A percentile compares a stretch with the other conserved stretches of the same genome.
phyloP scores from a whole-genome alignment of 1,140 invertebrate genomes.

The Neodiprion lecontei region DNA sequence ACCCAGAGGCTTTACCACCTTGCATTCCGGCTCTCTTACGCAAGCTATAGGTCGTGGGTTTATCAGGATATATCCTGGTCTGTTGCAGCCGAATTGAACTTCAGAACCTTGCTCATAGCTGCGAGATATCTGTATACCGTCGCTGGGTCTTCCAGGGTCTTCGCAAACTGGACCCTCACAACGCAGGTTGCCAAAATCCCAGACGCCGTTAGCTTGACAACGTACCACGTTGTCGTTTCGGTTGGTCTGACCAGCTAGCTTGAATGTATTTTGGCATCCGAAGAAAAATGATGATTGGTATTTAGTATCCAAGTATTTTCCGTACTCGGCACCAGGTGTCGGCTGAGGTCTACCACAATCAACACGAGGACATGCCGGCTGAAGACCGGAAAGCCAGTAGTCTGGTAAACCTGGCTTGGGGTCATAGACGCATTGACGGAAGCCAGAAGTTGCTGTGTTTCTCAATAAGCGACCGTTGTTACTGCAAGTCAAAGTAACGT shows the following conservation, averaged over 20 bases:
- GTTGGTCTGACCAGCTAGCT: conserved; percentile 89
- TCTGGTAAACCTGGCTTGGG: conserved; percentile 87
- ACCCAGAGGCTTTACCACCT: conserved; percentile 90
- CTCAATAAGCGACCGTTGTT: conserved; percentile 78
- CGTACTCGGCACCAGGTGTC: conserved; percentile 92
- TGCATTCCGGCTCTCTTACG: conserved; percentile 90
- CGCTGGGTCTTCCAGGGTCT: conserved; percentile 92
- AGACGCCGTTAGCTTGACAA: conserved; percentile 90
- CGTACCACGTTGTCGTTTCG: conserved; percentile 91
- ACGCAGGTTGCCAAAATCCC: conserved; percentile 96
- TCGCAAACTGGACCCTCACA: conserved; percentile 96
- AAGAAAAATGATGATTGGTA: conserved; percentile 95
- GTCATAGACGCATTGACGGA: conserved; percentile 95
- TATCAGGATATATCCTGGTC: conserved; percentile 92
- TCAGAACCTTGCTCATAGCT: conserved; percentile 94
- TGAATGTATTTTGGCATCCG: conserved; percentile 95
- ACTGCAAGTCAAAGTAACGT: conserved; percentile 85
- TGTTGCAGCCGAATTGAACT: conserved; percentile 87
- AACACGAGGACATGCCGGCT: conserved; percentile 84
- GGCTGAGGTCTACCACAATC: conserved; percentile 88
- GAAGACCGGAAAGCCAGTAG: conserved; percentile 90
- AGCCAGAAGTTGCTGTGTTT: conserved; percentile 80
- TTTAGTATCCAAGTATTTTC: conserved; percentile 84
- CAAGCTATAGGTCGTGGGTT: conserved; percentile 91
- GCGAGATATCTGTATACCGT: conserved; percentile 86